A percentile compares a stretch with the other conserved stretches of the same genome.
phyloP scores from a whole-genome alignment of 1,140 invertebrate species.

The Drosophila arizonae region DNA sequence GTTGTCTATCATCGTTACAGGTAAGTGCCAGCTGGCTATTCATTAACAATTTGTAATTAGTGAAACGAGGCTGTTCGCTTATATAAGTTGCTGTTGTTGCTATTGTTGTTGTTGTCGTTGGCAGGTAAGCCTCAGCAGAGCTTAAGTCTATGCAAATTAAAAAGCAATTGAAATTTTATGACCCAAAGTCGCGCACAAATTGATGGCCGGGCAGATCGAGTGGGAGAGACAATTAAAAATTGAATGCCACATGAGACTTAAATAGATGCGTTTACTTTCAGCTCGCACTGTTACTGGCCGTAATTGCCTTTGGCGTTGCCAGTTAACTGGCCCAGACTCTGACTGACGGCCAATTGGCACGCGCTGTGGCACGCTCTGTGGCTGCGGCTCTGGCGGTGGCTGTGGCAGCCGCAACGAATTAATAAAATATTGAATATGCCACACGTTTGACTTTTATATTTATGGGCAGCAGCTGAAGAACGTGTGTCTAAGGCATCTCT shows the following conservation, averaged over 20 bases:
- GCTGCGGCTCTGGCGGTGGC: conserved; percentile 6
- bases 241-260: conserved; percentile 69
- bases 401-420: conserved; percentile 22
- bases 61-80: conserved; percentile 37
- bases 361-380: conserved; percentile 16
- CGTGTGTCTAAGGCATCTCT: conserved; percentile 24
- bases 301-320: conserved; percentile 39
- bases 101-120: conserved; percentile 17
- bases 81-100: conserved; percentile 35
- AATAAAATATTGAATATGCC: conserved; percentile 75
- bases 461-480: conserved; percentile 42
- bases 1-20: conserved; percentile 46
- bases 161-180: conserved; percentile 78
- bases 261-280: conserved; percentile 26
- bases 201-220: conserved; percentile 40
- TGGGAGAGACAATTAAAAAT: conserved; percentile 63
- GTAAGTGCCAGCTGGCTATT: conserved; percentile 61
- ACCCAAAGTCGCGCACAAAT: conserved; percentile 63
- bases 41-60: conserved; percentile 74
- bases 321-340: conserved; percentile 15
- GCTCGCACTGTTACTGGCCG: conserved; percentile 15
- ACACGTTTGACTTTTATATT: conserved; percentile 56
- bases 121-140: conserved; percentile 31
- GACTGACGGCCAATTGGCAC: conserved; percentile 46
- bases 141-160: conserved; percentile 75